Conservation (phyloP, 2,888 invertebrate genomes). For the Drosophila rellima region DNA sequence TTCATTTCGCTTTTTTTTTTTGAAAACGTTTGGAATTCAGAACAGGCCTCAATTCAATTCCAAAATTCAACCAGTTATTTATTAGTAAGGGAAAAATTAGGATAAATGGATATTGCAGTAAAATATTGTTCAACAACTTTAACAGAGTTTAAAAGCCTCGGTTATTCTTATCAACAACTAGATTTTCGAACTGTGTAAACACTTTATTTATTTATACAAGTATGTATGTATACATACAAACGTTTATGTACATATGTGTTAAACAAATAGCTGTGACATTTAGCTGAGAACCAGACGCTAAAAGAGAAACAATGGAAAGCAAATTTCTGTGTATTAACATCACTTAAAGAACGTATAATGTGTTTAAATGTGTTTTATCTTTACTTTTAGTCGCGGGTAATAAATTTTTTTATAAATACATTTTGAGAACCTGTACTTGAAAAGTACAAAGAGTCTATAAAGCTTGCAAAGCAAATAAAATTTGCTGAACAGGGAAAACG, state of each 20-base stretch:
- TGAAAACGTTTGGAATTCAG: too few species aligned
- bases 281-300: conserved; percentile 22
- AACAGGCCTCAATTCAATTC: too few species aligned
- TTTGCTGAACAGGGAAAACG: background rate
- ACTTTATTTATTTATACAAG: background rate
- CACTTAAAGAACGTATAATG: background rate
- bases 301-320: conserved; percentile 30
- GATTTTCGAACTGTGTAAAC: background rate
- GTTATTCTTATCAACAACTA: background rate
- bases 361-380: conserved; percentile 6
- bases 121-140: background rate
- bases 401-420: conserved; percentile 26
- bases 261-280: conserved; percentile 4
- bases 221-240: background rate
- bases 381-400: conserved; percentile 11
- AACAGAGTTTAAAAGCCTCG: background rate
- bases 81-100: too few species aligned
- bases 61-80: too few species aligned
- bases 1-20: too few species aligned
- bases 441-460: background rate
- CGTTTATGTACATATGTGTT: background rate
- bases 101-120: too few species aligned
- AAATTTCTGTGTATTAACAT: conserved; percentile 3
- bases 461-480: background rate
- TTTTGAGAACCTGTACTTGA: background rate